Evolutionary conservation across 2,797 vertebrate species (phyloP).

Genomic region (Anolis apletophallus): DNA sequence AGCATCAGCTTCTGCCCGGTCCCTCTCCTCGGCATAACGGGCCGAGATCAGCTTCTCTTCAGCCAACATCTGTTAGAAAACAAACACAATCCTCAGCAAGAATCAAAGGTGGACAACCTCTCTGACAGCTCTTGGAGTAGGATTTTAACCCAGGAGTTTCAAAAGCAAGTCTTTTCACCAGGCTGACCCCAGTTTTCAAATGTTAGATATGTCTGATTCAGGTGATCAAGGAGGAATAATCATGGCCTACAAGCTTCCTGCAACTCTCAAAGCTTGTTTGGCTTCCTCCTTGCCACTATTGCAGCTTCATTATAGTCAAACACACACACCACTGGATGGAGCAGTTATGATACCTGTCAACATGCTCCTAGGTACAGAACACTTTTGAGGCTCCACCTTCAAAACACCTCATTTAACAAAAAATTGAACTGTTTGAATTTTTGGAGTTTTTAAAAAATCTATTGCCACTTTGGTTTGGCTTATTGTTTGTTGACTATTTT

Average conservation of each 20-base stretch:
- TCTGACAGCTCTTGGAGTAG: background rate
- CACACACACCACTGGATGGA: no score
- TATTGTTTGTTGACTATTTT: no score
- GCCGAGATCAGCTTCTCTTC: constrained; percentile 90
- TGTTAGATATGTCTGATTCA: background rate
- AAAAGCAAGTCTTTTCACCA: background rate
- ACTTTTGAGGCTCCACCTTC: no score
- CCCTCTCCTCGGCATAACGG: constrained; percentile 87
- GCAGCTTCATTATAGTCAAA: no score
- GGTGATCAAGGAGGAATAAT: background rate
- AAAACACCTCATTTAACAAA: no score
- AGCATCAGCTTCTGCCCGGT: constrained; percentile 89
- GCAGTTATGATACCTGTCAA: no score
- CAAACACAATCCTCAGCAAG: background rate
- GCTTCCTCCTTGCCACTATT: background rate
- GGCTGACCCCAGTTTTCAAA: background rate
- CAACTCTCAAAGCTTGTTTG: background rate
- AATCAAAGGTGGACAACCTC: background rate
- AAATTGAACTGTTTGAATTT: no score
- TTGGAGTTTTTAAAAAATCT: no score
- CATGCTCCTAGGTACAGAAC: no score
- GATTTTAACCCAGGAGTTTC: background rate
- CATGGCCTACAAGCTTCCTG: background rate
- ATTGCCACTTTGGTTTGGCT: no score
- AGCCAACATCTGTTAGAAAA: constrained; percentile 77